These are phyloP conservation scores for Luehdorfia chinensis DNA, from an alignment of 1,140 invertebrate genomes.

Conservation along the genomic window DNA sequence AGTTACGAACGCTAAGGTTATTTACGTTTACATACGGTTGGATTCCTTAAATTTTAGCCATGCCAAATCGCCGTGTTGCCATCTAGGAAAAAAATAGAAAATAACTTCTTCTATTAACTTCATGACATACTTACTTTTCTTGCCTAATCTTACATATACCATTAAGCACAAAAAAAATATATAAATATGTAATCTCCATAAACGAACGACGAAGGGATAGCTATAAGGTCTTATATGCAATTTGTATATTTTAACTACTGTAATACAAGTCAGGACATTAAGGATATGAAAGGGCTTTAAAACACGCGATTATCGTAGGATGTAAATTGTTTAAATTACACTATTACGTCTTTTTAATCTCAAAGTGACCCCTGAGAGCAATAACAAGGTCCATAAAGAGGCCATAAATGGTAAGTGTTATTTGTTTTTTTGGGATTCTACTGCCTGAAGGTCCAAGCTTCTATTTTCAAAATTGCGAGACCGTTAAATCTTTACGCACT, in stretches of 20 bases:
- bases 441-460: background rate
- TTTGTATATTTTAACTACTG: constrained; percentile 7
- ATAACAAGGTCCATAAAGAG: constrained; percentile 9
- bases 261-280: constrained; percentile 8
- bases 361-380: constrained; percentile 8
- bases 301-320: constrained; percentile 3
- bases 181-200: background rate
- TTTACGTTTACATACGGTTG: no score
- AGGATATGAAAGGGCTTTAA: background rate
- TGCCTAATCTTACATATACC: no score
- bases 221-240: no score
- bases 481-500: no score
- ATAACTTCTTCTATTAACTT: no score
- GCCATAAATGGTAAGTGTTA: constrained; percentile 14
- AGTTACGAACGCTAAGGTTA: no score
- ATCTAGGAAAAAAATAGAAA: background rate
- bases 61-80: background rate
- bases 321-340: constrained; percentile 16
- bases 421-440: constrained; percentile 9
- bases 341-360: constrained; percentile 14
- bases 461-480: background rate
- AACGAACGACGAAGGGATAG: background rate
- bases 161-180: no score
- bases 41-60: background rate
- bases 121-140: no score